These are phyloP conservation scores for Sciurus niger DNA, from an alignment of 2,113 vertebrate species.

Conservation along the genomic window DNA sequence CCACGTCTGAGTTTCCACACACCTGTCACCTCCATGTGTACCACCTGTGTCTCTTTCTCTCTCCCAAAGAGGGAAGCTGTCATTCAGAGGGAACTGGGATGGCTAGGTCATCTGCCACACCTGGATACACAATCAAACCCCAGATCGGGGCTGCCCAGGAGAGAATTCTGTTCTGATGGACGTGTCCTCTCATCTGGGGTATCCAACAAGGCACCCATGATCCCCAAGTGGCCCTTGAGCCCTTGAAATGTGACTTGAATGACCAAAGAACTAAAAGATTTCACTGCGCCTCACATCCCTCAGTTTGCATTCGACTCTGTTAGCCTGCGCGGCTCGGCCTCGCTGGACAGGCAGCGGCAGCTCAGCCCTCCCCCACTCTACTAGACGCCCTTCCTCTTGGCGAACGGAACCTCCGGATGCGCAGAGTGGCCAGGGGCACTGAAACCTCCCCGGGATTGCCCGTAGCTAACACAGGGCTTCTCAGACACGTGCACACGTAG, in stretches of 20 bases:
- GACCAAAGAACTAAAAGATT: background rate
- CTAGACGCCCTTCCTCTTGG: background rate
- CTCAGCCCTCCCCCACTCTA: background rate
- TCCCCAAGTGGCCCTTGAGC: too few species aligned
- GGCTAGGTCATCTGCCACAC: background rate
- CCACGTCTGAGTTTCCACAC: background rate
- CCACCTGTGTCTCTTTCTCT: background rate
- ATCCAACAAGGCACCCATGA: accelerated
- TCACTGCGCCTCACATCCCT: background rate
- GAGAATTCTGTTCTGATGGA: accelerated
- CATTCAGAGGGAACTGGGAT: accelerated
- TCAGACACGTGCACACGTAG: background rate
- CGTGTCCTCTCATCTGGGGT: background rate
- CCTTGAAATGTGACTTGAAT: accelerated
- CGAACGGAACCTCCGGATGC: background rate
- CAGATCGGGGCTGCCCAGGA: accelerated
- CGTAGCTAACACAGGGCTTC: background rate
- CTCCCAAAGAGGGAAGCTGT: background rate
- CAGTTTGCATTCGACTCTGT: background rate
- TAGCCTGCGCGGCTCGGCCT: accelerated
- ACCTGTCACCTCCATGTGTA: background rate
- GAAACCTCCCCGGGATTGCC: too few species aligned
- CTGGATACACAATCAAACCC: accelerated
- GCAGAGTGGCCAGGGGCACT: accelerated
- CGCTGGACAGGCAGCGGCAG: accelerated